These are phyloP conservation scores for Trypoxylus dichotomus DNA, from an alignment of 1,140 invertebrate genomes.

Conservation along the genomic window DNA sequence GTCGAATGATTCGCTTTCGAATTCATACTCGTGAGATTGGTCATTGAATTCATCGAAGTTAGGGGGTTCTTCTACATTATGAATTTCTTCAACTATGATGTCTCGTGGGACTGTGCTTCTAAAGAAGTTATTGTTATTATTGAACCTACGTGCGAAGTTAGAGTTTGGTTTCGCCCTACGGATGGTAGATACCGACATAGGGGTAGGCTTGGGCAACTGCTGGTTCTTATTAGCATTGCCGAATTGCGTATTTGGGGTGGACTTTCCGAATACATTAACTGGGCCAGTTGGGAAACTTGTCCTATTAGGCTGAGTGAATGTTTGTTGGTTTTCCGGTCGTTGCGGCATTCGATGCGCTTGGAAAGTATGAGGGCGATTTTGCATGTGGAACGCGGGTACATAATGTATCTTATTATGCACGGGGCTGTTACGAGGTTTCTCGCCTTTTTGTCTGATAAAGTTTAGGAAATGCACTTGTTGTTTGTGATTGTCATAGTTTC, in stretches of 20 bases:
- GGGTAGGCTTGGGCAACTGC: not conserved
- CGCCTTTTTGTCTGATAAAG: too few species aligned
- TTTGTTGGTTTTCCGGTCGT: too few species aligned
- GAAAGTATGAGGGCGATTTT: too few species aligned
- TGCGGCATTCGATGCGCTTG: too few species aligned
- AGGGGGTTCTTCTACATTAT: not conserved
- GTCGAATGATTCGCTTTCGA: not conserved
- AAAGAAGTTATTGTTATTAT: too few species aligned
- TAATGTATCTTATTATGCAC: too few species aligned
- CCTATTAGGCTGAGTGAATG: not conserved
- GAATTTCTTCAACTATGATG: not conserved
- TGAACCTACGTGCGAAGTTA: too few species aligned
- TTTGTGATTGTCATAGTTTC: too few species aligned
- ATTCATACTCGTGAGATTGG: not conserved
- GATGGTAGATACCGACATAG: too few species aligned
- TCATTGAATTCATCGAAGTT: not conserved
- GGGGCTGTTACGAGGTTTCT: not conserved
- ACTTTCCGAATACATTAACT: not conserved
- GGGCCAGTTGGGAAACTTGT: not conserved
- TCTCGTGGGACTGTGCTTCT: too few species aligned
- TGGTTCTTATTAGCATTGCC: not conserved
- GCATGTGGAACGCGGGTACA: not conserved
- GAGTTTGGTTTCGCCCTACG: too few species aligned
- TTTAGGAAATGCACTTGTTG: constrained; percentile 19
- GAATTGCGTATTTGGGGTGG: not conserved